phyloP scores from a whole-genome alignment of 2,113 vertebrate species.

The Pedionomus torquatus region DNA sequence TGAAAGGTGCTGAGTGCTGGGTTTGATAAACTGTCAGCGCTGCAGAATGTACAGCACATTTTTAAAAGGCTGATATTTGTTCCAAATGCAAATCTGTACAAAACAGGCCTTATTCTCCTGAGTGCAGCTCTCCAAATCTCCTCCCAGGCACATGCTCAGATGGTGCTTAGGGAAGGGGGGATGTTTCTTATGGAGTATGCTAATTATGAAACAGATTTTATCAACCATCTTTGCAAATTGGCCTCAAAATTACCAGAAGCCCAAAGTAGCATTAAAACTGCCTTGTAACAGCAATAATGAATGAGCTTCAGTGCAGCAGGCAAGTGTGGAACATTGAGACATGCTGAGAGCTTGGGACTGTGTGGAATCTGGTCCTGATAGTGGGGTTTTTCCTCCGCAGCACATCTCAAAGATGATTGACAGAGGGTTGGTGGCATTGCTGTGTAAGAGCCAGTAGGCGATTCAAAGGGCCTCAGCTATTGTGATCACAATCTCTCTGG shows the following conservation, averaged over 20 bases:
- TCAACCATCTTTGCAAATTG: slow-evolving; percentile 28
- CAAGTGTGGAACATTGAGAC: not conserved
- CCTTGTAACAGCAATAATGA: not conserved
- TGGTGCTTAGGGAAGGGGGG: not conserved
- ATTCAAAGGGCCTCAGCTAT: not conserved
- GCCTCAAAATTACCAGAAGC: slow-evolving; percentile 20
- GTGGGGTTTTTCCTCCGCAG: not conserved
- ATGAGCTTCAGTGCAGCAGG: not conserved
- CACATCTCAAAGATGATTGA: not conserved
- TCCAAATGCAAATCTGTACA: slow-evolving; percentile 35
- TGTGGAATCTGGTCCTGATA: not conserved
- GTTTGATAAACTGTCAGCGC: not conserved
- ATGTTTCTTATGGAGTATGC: not conserved
- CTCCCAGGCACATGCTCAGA: slow-evolving; percentile 45
- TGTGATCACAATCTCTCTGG: not conserved
- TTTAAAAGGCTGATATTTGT: not conserved
- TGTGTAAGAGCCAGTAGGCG: not conserved
- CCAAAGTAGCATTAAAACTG: slow-evolving; percentile 42
- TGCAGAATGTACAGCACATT: not conserved
- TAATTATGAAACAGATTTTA: slow-evolving; percentile 58
- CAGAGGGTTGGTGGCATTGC: not conserved
- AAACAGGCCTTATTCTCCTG: slow-evolving; percentile 15
- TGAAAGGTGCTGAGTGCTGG: not conserved
- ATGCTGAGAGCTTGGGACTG: not conserved
- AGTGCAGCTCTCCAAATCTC: not conserved